A percentile compares a stretch with the other conserved stretches of the same genome.
These are phyloP conservation scores for Podilymbus podiceps DNA, from an alignment of 2,113 vertebrate species.

Conservation along the genomic window DNA sequence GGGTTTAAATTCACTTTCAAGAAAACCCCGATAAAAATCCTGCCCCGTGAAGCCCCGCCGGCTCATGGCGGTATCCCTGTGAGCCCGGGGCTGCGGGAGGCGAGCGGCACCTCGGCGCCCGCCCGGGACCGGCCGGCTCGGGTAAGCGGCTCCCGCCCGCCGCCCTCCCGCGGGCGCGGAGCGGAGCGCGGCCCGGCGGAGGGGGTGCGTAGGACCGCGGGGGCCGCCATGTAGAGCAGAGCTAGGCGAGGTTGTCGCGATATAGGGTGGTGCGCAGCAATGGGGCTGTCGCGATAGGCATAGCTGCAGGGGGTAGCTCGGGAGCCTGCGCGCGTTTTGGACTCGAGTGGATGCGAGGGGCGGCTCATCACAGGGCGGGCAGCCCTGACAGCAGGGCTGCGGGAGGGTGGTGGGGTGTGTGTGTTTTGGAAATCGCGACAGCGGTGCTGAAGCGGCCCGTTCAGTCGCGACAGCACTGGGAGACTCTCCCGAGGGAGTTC, in stretches of 20 bases:
- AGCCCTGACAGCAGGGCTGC: not conserved
- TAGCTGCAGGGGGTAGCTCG: not conserved
- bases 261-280: not conserved
- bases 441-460: not conserved
- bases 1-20: slow-evolving; percentile 84
- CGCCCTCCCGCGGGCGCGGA: no score
- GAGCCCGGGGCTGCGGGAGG: not conserved
- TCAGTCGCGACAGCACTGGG: not conserved
- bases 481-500: not conserved
- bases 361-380: not conserved
- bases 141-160: not conserved
- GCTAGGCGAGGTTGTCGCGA: not conserved
- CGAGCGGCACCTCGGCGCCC: not conserved
- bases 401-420: no score
- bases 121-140: not conserved
- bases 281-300: not conserved
- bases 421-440: not conserved
- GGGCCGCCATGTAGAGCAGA: not conserved
- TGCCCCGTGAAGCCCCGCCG: slow-evolving; percentile 58
- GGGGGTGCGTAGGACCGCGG: not conserved
- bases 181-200: no score
- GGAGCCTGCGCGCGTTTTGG: not conserved
- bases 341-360: not conserved
- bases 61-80: not conserved
- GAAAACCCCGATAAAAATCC: slow-evolving; percentile 71